phyloP scores from a whole-genome alignment of 92 coral and sea anemone species.

The Heliopora coerulea region DNA sequence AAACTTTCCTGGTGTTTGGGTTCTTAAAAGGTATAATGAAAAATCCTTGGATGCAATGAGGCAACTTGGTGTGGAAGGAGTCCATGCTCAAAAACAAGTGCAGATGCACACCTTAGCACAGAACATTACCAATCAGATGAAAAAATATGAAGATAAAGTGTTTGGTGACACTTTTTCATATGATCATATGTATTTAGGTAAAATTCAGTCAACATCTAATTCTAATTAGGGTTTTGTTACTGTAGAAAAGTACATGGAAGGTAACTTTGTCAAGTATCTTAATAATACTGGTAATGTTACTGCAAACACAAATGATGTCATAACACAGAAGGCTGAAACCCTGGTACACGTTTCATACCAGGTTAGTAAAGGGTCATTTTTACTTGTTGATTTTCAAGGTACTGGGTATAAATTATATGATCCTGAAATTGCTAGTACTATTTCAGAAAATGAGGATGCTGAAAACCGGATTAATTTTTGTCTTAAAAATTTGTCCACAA shows the following conservation, averaged over 20 bases:
- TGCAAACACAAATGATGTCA: background rate
- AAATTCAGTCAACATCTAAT: slow-evolving; percentile 1
- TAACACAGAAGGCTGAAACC: slow-evolving; percentile 19
- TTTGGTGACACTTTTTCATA: slow-evolving; percentile 17
- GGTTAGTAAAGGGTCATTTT: slow-evolving; percentile 10
- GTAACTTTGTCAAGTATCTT: slow-evolving; percentile 21
- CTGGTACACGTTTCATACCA: slow-evolving; percentile 8
- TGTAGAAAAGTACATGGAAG: slow-evolving; percentile 14
- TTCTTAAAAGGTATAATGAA: slow-evolving; percentile 10
- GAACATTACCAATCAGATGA: slow-evolving; percentile 19
- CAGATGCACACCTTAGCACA: slow-evolving; percentile 18
- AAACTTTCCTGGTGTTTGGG: slow-evolving; percentile 9
- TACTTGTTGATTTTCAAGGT: slow-evolving; percentile 26
- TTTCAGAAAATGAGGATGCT: background rate
- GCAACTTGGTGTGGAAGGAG: background rate
- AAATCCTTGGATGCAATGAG: slow-evolving; percentile 13
- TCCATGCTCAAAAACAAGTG: slow-evolving; percentile 16
- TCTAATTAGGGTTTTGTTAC: slow-evolving; percentile 11
- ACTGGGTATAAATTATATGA: slow-evolving; percentile 14
- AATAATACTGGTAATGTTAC: slow-evolving; percentile 16
- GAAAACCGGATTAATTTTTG: slow-evolving; percentile 13
- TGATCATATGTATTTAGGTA: background rate
- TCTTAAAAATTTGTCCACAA: slow-evolving; percentile 6
- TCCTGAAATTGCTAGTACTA: slow-evolving; percentile 19
- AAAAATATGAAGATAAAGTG: slow-evolving; percentile 2